These are phyloP conservation scores for Paramisgurnus dabryanus DNA, from an alignment of 2,113 vertebrate genomes.

Conservation along the genomic window DNA sequence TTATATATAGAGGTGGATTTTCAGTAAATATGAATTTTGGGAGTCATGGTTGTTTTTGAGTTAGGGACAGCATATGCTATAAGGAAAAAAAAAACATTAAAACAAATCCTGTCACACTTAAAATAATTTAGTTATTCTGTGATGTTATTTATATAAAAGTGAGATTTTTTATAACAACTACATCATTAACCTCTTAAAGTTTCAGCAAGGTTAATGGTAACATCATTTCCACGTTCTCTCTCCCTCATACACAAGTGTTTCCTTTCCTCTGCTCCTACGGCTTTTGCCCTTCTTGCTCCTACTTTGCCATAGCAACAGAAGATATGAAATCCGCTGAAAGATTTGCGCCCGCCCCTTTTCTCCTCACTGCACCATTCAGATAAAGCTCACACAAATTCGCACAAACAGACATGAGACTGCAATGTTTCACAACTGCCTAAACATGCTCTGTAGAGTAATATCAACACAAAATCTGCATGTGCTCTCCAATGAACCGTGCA, in stretches of 20 bases:
- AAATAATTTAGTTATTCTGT: slow-evolving; percentile 16
- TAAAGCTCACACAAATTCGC: slow-evolving; percentile 15
- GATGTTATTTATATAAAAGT: neutral
- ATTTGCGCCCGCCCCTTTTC: slow-evolving; percentile 51
- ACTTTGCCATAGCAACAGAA: slow-evolving; percentile 68
- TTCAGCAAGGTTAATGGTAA: slow-evolving; percentile 51
- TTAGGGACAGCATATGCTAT: too few relatives aligned
- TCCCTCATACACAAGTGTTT: slow-evolving; percentile 3
- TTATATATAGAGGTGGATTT: too few relatives aligned
- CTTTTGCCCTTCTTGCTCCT: slow-evolving; percentile 61
- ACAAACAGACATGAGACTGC: slow-evolving; percentile 29
- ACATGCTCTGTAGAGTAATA: neutral
- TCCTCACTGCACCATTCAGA: slow-evolving; percentile 50
- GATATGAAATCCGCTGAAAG: slow-evolving; percentile 62
- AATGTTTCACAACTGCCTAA: neutral
- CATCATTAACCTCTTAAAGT: slow-evolving; percentile 50
- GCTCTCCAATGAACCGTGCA: neutral
- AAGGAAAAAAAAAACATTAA: neutral
- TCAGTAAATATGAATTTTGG: too few relatives aligned
- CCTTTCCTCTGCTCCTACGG: slow-evolving; percentile 33
- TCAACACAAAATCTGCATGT: neutral
- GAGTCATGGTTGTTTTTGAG: too few relatives aligned
- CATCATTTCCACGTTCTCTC: slow-evolving; percentile 37
- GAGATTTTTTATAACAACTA: slow-evolving; percentile 50
- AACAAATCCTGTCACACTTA: slow-evolving; percentile 12